Evolutionary conservation across 2,888 invertebrate genomes (phyloP), one percentile per base, ranked within the genome.

Genomic region (Clivina fossor): DNA sequence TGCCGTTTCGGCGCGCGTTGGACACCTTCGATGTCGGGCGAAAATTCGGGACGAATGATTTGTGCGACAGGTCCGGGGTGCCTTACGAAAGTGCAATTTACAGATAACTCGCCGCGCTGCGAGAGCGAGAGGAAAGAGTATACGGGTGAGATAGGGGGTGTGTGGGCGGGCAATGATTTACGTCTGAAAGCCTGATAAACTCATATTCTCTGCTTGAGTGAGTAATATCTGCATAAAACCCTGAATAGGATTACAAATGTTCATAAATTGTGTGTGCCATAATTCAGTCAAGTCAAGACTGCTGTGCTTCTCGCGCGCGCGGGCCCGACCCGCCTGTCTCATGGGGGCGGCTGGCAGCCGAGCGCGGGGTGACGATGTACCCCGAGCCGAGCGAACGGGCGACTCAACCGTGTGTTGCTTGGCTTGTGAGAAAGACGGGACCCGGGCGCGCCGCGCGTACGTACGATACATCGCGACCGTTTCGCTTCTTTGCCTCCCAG

Each of bases 101-200:
- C 79, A 80, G 82, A 83, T 82, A 82, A 73, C 71, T 71, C 70
- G 4, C 26, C 5, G 26, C 26, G 26, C 8, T 24, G 5, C 26
- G 4, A 9, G 9, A 24, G 9, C 47, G 68, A 68, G 67, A 65
- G 69, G 69, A n/a, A n/a, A n/a, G n/a, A n/a, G n/a, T n/a, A n/a
- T n/a, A n/a, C n/a, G n/a, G n/a, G n/a, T n/a, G n/a, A n/a, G n/a
- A n/a, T n/a, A n/a, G n/a, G n/a, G n/a, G n/a, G n/a, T n/a, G n/a
- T n/a, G n/a, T n/a, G n/a, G n/a, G n/a, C n/a, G n/a, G 69, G 76
- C 77, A 76, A 80, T 82, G 82, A 82, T 82, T 83, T 82, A 83
- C 81, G 78, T 79, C 78, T 78, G 80, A 81, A 75, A 82, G 81
- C 81, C 82, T 81, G 72, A 72, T 74, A 74, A 74, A 74, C 73